Conservation (phyloP, 2,113 vertebrate genomes). For the Chloropsis cyanopogon region DNA sequence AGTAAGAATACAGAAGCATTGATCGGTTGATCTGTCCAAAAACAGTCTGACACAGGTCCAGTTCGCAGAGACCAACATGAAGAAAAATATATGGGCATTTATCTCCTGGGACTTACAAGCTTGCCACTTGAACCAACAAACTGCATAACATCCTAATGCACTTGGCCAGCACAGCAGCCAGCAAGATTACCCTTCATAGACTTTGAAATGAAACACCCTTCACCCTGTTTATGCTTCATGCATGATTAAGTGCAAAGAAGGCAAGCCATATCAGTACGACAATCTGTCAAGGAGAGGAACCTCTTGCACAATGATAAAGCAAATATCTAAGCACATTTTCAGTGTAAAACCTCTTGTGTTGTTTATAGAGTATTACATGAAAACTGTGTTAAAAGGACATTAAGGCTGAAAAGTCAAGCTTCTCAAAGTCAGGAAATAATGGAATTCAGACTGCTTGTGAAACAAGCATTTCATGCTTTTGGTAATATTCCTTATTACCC, state of each 20-base stretch:
- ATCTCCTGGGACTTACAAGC: not conserved
- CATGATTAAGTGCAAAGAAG: constrained; percentile 45
- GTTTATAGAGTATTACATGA: not conserved
- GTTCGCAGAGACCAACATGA: not conserved
- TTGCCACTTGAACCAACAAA: constrained; percentile 18
- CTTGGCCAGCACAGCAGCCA: constrained; percentile 22
- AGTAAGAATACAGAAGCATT: not conserved
- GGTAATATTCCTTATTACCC: not conserved
- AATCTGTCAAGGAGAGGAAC: constrained; percentile 47
- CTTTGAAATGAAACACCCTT: constrained; percentile 60
- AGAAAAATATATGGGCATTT: not conserved
- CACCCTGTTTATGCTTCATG: constrained; percentile 51
- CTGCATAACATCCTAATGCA: constrained; percentile 23
- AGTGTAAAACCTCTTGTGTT: not conserved
- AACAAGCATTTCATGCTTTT: not conserved
- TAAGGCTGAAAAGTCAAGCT: not conserved
- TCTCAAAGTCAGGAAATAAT: not conserved
- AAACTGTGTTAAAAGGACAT: constrained; percentile 10
- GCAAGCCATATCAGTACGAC: not conserved
- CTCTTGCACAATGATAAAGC: constrained; percentile 3
- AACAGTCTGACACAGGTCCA: not conserved
- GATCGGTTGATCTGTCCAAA: not conserved
- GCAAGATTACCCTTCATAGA: constrained; percentile 34
- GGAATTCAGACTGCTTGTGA: not conserved
- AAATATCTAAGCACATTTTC: constrained; percentile 9